A percentile compares a stretch with the other conserved stretches of the same genome.
Conservation (phyloP, 2,797 vertebrate species). For the Holocentrus rufus region DNA sequence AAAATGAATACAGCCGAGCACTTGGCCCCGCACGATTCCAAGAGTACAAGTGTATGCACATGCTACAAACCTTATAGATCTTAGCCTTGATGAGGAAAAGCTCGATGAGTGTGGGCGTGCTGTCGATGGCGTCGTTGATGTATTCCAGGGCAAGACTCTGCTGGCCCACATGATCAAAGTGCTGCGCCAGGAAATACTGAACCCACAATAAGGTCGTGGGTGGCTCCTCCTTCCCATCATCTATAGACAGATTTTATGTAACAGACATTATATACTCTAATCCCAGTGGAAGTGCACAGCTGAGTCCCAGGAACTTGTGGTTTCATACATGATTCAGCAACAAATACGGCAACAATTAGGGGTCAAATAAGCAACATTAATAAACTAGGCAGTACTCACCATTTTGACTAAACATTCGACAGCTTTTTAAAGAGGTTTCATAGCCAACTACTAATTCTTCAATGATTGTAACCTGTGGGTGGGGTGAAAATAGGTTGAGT, state of each 20-base stretch:
- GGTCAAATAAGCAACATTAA: background rate
- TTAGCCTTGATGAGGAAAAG: slow-evolving; percentile 95
- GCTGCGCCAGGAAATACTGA: slow-evolving; percentile 94
- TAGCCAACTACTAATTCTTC: slow-evolving; percentile 93
- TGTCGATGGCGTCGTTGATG: slow-evolving; percentile 94
- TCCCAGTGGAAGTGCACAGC: background rate
- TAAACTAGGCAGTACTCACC: slow-evolving; percentile 79
- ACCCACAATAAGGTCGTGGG: slow-evolving; percentile 95
- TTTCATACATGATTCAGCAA: background rate
- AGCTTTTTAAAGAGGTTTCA: slow-evolving; percentile 90
- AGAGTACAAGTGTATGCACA: background rate
- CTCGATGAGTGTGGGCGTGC: slow-evolving; percentile 94
- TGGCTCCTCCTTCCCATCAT: slow-evolving; percentile 87
- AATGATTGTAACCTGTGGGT: slow-evolving; percentile 88
- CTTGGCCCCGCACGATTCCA: background rate
- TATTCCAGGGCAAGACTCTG: slow-evolving; percentile 88
- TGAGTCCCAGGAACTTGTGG: background rate
- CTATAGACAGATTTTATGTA: slow-evolving; percentile 1
- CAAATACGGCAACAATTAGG: background rate
- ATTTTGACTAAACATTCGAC: slow-evolving; percentile 90
- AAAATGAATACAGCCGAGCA: background rate
- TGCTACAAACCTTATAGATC: slow-evolving; percentile 89
- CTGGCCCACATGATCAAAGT: slow-evolving; percentile 91
- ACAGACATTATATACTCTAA: background rate
- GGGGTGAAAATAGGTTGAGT: slow-evolving; percentile 43